These are phyloP conservation scores for Platycheirus rosarum DNA, from an alignment of 2,888 invertebrate genomes.

Conservation along the genomic window DNA sequence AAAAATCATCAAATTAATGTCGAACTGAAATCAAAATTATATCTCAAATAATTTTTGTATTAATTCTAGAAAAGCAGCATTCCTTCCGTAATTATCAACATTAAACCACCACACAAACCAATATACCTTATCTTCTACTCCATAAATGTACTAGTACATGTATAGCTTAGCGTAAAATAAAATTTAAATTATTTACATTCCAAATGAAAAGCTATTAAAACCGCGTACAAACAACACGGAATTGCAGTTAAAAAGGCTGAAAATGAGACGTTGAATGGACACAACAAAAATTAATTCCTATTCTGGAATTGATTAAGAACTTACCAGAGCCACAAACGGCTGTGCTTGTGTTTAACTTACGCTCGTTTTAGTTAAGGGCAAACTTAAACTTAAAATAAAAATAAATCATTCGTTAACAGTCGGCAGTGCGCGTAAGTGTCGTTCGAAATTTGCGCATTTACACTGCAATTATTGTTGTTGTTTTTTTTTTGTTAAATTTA, in stretches of 20 bases:
- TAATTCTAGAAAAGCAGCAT: neutral
- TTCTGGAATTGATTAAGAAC: slow-evolving; percentile 58
- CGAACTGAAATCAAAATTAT: neutral
- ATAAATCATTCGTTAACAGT: slow-evolving; percentile 54
- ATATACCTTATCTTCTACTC: neutral
- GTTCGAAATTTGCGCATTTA: slow-evolving; percentile 6
- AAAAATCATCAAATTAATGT: too few relatives aligned
- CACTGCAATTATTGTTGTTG: neutral
- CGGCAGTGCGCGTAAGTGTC: slow-evolving; percentile 41
- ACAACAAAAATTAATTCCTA: slow-evolving; percentile 45
- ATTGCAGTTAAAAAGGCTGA: slow-evolving; percentile 30
- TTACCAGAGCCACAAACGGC: neutral
- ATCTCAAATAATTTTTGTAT: neutral
- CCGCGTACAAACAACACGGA: slow-evolving; percentile 10
- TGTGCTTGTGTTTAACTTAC: slow-evolving; percentile 5
- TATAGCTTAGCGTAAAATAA: slow-evolving; percentile 10
- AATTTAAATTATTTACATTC: slow-evolving; percentile 20
- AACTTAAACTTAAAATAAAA: neutral
- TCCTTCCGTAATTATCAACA: slow-evolving; percentile 7
- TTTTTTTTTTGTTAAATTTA: slow-evolving; percentile 2
- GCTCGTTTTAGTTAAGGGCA: slow-evolving; percentile 47
- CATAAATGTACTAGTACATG: neutral
- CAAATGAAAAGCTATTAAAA: slow-evolving; percentile 41
- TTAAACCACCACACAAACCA: neutral
- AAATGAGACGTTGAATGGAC: slow-evolving; percentile 26